Conservation (phyloP, 35 echinoderm and acorn worm species). For the Ophiothrix spiculata region DNA sequence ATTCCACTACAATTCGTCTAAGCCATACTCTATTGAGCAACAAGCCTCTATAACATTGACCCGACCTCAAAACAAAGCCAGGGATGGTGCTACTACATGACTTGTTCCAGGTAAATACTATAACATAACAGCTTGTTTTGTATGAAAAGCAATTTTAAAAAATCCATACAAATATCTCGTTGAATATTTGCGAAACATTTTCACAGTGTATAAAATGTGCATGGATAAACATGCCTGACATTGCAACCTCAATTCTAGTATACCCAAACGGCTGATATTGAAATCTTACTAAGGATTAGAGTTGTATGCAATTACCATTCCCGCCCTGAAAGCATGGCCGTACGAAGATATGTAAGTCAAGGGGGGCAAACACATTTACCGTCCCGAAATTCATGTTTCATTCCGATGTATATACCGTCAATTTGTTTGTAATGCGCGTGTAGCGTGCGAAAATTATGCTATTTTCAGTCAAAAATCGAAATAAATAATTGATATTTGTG, state of each 20-base stretch:
- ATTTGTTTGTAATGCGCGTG: too few species aligned
- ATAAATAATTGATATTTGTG: too few species aligned
- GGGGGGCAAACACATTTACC: too few species aligned
- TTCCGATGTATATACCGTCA: too few species aligned
- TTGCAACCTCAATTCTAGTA: neutral
- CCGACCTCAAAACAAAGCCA: neutral
- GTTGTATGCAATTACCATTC: too few species aligned
- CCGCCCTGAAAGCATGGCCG: too few species aligned
- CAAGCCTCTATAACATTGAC: neutral
- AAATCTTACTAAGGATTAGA: neutral
- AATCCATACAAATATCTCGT: neutral
- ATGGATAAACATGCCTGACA: neutral
- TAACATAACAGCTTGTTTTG: neutral
- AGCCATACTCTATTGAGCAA: neutral
- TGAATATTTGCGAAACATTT: neutral
- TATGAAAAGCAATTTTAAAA: neutral
- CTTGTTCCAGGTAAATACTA: neutral
- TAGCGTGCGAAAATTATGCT: too few species aligned
- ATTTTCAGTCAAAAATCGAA: too few species aligned
- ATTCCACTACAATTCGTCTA: neutral
- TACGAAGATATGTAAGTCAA: too few species aligned
- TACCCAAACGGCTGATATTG: neutral
- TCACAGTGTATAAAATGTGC: neutral
- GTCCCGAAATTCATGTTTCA: too few species aligned
- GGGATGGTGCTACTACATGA: neutral